Base-by-base conservation (phyloP, 2,888 invertebrate species). In the Parasteatoda lunata region DNA sequence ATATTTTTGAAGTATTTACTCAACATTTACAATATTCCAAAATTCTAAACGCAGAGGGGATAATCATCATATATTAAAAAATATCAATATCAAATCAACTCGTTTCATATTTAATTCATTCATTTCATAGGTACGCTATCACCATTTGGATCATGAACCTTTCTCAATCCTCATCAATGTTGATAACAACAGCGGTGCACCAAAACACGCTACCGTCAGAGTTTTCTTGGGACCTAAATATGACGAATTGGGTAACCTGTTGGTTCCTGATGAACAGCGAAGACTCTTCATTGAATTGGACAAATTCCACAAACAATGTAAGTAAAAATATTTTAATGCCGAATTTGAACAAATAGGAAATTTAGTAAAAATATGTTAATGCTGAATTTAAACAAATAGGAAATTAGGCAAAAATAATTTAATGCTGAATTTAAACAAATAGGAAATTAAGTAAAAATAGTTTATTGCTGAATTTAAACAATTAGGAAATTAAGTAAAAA, bases 111-210 rank as follows among this genome's bases (percentile, higher is more conserved):
- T 30, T 30, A 30, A 30, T 30, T 30, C 0, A 30, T 13, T 71
- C 7, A 64, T 77, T 68, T 76, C 9, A 5, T 13, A 88, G 89
- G 94, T 94, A 8, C 94, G 94, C 89, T 95, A 95, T 91, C 93
- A 94, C 89, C 97, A 97, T 92, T 93, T 97, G 88, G 96, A 96
- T 92, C 95, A 96, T 91, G 93, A 94, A 4, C 94, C 94, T 0
- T 97, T 95, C 93, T 93, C 93, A 59, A 96, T 96, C 91, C 94
- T 89, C 51, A 91, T 92, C 70, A 88, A 92, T 91, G 89, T 91
- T 64, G 89, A 89, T 5, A 92, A 92, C 89, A 89, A 64, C 5
- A 89, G 80, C 5, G 93, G 93, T 0, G 90, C 91, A n/a, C 91
- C 91, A 3, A 91, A 92, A 79, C 93, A 93, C 91, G 95, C 95